Conservation (phyloP, 1,140 invertebrate genomes). For the Orchesella cincta region DNA sequence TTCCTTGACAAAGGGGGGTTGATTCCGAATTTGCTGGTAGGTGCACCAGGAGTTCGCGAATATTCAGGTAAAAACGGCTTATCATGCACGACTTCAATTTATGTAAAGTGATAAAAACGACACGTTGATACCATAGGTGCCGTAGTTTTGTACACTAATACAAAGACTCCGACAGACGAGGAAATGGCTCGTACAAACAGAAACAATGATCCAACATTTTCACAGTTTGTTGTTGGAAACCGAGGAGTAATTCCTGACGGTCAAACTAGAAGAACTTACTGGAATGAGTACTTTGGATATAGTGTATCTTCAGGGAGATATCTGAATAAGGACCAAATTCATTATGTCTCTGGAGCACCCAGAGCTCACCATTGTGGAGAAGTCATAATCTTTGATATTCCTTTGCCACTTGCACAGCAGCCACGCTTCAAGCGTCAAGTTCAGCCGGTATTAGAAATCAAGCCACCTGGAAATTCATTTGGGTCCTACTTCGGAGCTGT, state of each 20-base stretch:
- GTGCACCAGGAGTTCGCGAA: not conserved
- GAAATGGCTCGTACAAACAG: not conserved
- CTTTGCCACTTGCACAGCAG: not conserved
- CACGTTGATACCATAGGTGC: slow-evolving; percentile 1
- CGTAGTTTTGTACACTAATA: slow-evolving; percentile 5
- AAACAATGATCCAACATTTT: slow-evolving; percentile 17
- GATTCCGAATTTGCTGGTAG: not conserved
- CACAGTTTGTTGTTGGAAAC: not conserved
- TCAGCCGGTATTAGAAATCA: not conserved
- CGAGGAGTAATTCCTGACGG: not conserved
- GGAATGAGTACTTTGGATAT: slow-evolving; percentile 23
- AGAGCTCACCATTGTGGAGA: not conserved
- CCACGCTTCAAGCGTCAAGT: slow-evolving; percentile 2
- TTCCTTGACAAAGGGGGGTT: not conserved
- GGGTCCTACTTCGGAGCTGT: slow-evolving; percentile 94
- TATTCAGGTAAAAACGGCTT: not conserved
- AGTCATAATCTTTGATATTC: not conserved
- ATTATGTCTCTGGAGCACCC: slow-evolving; percentile 1
- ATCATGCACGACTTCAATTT: no score
- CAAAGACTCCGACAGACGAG: not conserved
- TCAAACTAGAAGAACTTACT: not conserved
- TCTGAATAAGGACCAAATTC: not conserved
- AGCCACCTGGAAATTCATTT: slow-evolving; percentile 75
- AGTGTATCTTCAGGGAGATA: not conserved
- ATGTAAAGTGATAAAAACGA: no score